Conservation (phyloP, 1,140 invertebrate species). For the Popillia japonica region DNA sequence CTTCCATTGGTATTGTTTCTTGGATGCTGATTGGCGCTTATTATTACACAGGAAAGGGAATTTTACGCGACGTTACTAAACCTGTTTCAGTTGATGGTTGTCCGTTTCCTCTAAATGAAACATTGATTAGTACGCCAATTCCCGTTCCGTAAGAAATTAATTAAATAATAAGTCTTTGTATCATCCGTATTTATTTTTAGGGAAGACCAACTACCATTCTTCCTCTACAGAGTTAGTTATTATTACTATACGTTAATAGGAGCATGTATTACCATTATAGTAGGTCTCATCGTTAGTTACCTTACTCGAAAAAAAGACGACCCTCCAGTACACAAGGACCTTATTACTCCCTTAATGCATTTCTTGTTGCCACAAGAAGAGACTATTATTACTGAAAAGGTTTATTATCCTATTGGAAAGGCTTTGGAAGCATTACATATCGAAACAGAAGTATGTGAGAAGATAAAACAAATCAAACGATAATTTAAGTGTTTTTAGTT, state of each 20-base stretch:
- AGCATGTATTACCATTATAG: conserved; percentile 46
- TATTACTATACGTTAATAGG: conserved; percentile 57
- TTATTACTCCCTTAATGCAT: conserved; percentile 52
- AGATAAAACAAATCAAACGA: neutral
- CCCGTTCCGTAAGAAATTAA: neutral
- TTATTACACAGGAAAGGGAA: neutral
- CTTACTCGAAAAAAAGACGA: conserved; percentile 49
- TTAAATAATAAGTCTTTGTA: neutral
- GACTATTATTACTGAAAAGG: neutral
- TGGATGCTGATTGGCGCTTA: conserved; percentile 16
- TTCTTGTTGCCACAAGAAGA: conserved; percentile 46
- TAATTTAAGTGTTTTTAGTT: neutral
- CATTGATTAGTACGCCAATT: neutral
- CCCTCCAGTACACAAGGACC: conserved; percentile 48
- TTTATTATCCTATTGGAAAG: conserved; percentile 13
- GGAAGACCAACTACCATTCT: conserved; percentile 41
- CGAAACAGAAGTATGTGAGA: neutral
- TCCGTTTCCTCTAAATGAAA: conserved; percentile 12
- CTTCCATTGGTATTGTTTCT: neutral
- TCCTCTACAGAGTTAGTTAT: conserved; percentile 52
- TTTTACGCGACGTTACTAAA: conserved; percentile 10
- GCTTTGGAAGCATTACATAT: conserved; percentile 3
- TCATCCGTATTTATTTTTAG: neutral
- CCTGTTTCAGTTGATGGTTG: conserved; percentile 17
- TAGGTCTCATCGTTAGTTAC: conserved; percentile 54